Percentiles rank a stretch among this genome's conserved stretches.
phyloP scores from a whole-genome alignment of 2,888 invertebrate species.

The Zaprionus bogoriensis region DNA sequence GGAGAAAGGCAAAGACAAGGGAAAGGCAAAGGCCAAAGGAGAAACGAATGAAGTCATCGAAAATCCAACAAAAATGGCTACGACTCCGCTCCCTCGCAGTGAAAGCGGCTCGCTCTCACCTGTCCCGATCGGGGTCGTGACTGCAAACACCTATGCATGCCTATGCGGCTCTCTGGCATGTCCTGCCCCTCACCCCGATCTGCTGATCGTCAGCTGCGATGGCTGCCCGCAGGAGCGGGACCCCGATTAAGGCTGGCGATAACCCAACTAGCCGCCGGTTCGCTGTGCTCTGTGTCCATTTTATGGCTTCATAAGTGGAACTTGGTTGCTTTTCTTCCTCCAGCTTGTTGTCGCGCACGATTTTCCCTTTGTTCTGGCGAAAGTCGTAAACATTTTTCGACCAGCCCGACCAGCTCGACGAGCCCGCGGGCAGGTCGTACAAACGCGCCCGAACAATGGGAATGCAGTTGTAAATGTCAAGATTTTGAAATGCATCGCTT shows the following conservation, averaged over 20 bases:
- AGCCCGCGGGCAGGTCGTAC: constrained; percentile 32
- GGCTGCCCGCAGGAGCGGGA: constrained; percentile 36
- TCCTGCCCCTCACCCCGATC: constrained; percentile 42
- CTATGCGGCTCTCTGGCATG: constrained; percentile 3
- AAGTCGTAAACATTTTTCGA: constrained; percentile 72
- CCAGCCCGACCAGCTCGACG: constrained; percentile 15
- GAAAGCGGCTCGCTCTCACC: constrained; percentile 63
- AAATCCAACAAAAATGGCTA: constrained; percentile 54
- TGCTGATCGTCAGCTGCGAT: constrained; percentile 52
- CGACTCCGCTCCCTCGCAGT: constrained; percentile 26
- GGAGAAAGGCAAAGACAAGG: constrained; percentile 69
- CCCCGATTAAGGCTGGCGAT: constrained; percentile 52
- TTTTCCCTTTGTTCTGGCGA: constrained; percentile 72
- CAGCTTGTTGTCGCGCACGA: constrained; percentile 52
- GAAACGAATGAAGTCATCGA: constrained; percentile 70
- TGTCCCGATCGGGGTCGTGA: constrained; percentile 9
- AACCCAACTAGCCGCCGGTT: constrained; percentile 32
- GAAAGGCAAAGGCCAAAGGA: no score
- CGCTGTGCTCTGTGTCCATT: constrained; percentile 35
- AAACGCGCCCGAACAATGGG: no score
- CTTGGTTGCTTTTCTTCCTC: constrained; percentile 59
- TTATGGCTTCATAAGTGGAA: constrained; percentile 78
- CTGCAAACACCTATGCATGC: background rate
- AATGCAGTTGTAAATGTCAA: constrained; percentile 72
- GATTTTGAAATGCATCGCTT: constrained; percentile 69